A percentile compares a stretch with the other conserved stretches of the same genome.
Evolutionary conservation across 2,113 vertebrate genomes (phyloP).

Genomic region (Upupa epops): DNA sequence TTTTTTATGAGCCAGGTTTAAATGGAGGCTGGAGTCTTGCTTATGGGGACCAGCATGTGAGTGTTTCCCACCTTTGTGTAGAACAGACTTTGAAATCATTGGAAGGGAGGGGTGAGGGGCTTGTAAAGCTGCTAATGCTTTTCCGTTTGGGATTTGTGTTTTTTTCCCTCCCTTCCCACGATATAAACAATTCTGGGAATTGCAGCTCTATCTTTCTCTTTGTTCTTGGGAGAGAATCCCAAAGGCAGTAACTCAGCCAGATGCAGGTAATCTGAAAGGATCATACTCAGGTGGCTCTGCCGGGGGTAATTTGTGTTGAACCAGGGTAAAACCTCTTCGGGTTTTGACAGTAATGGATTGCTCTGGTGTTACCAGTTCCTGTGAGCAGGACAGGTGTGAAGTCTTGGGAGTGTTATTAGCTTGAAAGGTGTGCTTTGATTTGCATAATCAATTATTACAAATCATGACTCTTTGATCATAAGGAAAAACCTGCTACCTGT

Average conservation of each 20-base stretch:
- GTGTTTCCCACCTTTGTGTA: not conserved
- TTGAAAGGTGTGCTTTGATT: slow-evolving; percentile 18
- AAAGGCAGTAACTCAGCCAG: not conserved
- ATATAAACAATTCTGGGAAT: not conserved
- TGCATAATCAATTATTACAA: slow-evolving; percentile 6
- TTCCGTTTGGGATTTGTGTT: not conserved
- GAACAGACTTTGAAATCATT: not conserved
- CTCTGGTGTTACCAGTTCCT: not conserved
- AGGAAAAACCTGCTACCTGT: not conserved
- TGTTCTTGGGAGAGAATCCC: not conserved
- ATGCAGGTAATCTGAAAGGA: not conserved
- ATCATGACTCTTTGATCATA: not conserved
- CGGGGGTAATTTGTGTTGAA: not conserved
- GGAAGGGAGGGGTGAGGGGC: not conserved
- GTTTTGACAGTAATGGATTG: not conserved
- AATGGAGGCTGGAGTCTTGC: not conserved
- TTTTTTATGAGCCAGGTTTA: not conserved
- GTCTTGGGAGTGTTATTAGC: not conserved
- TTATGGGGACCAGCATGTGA: not conserved
- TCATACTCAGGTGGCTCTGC: not conserved
- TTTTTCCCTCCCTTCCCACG: no score
- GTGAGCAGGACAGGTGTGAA: not conserved
- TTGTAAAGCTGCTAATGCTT: not conserved
- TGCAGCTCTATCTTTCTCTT: not conserved
- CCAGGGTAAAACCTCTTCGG: not conserved